Conservation (phyloP, 1,140 invertebrate genomes). For the Trissolcus basalis region DNA sequence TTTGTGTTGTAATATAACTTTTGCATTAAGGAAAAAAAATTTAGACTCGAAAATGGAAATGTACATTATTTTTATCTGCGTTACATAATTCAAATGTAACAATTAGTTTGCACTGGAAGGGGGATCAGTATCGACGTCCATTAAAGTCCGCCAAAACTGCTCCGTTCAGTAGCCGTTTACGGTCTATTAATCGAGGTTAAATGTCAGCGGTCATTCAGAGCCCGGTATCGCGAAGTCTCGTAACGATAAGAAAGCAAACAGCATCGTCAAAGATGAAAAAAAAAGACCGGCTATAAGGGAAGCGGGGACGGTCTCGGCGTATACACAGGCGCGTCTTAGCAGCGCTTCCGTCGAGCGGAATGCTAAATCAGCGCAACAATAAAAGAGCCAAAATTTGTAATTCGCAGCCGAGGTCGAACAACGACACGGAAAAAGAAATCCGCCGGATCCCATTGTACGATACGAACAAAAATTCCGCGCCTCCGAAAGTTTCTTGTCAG, state of each 20-base stretch:
- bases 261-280: constrained; percentile 21
- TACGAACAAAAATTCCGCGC: constrained; percentile 67
- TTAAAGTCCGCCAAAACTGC: constrained; percentile 64
- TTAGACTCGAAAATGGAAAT: too few relatives aligned
- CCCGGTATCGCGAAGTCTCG: constrained; percentile 31
- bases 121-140: constrained; percentile 63
- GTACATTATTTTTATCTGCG: not conserved
- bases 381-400: constrained; percentile 70
- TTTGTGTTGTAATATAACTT: too few relatives aligned
- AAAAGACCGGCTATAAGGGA: constrained; percentile 8
- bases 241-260: constrained; percentile 40
- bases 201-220: constrained; percentile 56
- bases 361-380: constrained; percentile 67
- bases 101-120: constrained; percentile 36
- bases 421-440: constrained; percentile 70
- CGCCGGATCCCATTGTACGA: constrained; percentile 68
- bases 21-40: too few relatives aligned
- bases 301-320: constrained; percentile 3
- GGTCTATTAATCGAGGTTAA: constrained; percentile 67
- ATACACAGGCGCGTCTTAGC: constrained; percentile 20
- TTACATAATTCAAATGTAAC: constrained; percentile 13
- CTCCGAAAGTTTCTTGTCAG: constrained; percentile 48
- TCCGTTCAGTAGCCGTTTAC: constrained; percentile 62
- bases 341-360: constrained; percentile 46
- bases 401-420: constrained; percentile 68